Evolutionary conservation across 2,888 invertebrate species (phyloP), one percentile per base, ranked within the genome.

Genomic region (Lomographa bimaculata): DNA sequence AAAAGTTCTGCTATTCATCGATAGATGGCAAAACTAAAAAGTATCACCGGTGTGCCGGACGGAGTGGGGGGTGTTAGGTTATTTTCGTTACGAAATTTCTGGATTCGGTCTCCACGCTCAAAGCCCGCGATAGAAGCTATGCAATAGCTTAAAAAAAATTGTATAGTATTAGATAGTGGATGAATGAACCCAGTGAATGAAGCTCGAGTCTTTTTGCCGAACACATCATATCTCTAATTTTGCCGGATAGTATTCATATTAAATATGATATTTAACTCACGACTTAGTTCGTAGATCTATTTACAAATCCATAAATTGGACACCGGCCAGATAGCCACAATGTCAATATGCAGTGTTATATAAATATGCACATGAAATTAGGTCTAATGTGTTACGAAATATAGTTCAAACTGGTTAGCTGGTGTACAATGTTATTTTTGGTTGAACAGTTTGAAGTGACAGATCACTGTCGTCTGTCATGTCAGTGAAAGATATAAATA

Each of bases 231-330:
- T 29, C 37, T 25, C 29, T 37, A 37, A n/a, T 18, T 24, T 18
- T 19, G n/a, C n/a, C n/a, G n/a, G n/a, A n/a, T n/a, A n/a, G n/a
- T n/a, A n/a, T n/a, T n/a, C n/a, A n/a, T n/a, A n/a, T n/a, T n/a
- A n/a, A n/a, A n/a, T n/a, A 28, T 16, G 17, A 33, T 39, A 33
- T 28, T 28, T 17, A 16, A 29, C 24, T n/a, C 7, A 40, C 33
- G 17, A 28, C 26, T 29, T 34, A 29, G 12, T 20, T 16, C 27
- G 28, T 25, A 20, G 10, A 35, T 35, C 34, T 41, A 41, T 41
- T 41, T 35, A 35, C 34, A 35, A 41, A 30, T 12, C 24, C 23
- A 33, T 33, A 23, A 28, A 35, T 41, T 41, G 41, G 41, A 29
- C 5, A 5, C 11, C 7, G 5, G 41, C 41, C 41, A 41, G 20